Percentiles rank a stretch among this genome's conserved stretches.
Conservation (phyloP, 2,797 vertebrate species). For the Sylvia borin region DNA sequence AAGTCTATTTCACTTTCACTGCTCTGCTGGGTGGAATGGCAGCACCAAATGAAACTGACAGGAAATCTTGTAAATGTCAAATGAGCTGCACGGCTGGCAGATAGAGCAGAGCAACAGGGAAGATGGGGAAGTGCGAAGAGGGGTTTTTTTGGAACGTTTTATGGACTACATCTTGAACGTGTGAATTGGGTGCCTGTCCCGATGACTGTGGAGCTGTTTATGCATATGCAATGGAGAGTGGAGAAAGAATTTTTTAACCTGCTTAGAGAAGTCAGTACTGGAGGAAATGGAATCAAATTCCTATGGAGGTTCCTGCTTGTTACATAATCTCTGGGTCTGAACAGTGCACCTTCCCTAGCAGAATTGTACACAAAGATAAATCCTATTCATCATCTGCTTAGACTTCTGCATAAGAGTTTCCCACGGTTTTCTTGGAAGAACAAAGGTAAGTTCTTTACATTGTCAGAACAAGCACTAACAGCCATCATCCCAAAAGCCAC, state of each 20-base stretch:
- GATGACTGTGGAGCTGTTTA: slow-evolving; percentile 53
- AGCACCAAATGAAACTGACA: slow-evolving; percentile 66
- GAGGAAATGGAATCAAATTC: slow-evolving; percentile 16
- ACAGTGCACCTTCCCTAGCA: background rate
- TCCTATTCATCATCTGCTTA: background rate
- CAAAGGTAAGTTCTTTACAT: background rate
- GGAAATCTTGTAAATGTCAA: slow-evolving; percentile 71
- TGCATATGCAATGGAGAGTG: slow-evolving; percentile 63
- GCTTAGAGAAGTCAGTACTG: slow-evolving; percentile 9
- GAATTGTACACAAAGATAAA: background rate
- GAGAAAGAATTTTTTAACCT: slow-evolving; percentile 49
- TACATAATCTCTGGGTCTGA: background rate
- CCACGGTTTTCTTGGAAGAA: background rate
- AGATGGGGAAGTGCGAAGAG: slow-evolving; percentile 60
- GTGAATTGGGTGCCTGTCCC: slow-evolving; percentile 58
- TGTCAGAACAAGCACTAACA: background rate
- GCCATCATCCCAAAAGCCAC: background rate
- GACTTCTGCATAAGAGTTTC: background rate
- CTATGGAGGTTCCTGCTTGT: background rate
- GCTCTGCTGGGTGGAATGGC: slow-evolving; percentile 59
- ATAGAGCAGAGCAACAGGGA: slow-evolving; percentile 51
- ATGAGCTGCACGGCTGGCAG: slow-evolving; percentile 67
- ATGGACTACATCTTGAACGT: slow-evolving; percentile 42
- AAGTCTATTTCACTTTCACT: slow-evolving; percentile 58
- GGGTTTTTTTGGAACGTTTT: slow-evolving; percentile 48